Conservation (phyloP, 2,888 invertebrate genomes). For the Mythimna pallens region DNA sequence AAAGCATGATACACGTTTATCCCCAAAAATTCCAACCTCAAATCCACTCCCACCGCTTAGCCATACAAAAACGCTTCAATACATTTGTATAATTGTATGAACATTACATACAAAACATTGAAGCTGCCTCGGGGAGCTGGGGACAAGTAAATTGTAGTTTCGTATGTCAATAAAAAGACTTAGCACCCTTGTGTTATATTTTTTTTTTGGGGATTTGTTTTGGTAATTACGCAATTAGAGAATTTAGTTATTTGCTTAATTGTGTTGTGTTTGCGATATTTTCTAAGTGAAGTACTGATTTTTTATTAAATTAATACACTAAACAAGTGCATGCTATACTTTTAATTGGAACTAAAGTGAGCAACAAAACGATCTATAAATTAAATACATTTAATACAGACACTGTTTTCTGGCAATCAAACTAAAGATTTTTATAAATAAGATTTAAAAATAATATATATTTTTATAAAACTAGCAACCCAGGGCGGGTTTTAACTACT, state of each 20-base stretch:
- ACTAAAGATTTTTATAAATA: too few relatives aligned
- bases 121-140: slow-evolving; percentile 46
- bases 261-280: not conserved
- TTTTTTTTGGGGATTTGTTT: slow-evolving; percentile 55
- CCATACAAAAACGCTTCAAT: slow-evolving; percentile 44
- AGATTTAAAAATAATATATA: too few relatives aligned
- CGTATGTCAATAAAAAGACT: slow-evolving; percentile 57
- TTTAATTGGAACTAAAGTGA: too few relatives aligned
- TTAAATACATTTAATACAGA: too few relatives aligned
- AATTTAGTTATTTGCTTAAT: slow-evolving; percentile 34
- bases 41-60: slow-evolving; percentile 26
- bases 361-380: too few relatives aligned
- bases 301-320: not conserved
- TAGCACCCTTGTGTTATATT: slow-evolving; percentile 58
- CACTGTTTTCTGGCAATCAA: too few relatives aligned
- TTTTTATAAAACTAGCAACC: too few relatives aligned
- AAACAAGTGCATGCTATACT: too few relatives aligned
- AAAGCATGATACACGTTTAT: not conserved
- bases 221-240: slow-evolving; percentile 55
- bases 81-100: slow-evolving; percentile 58
- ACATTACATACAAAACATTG: slow-evolving; percentile 38
- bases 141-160: slow-evolving; percentile 65
- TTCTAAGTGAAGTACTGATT: not conserved
- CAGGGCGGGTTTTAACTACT: too few relatives aligned
- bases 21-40: slow-evolving; percentile 2